Conservation (phyloP, 2,113 vertebrate genomes). For the Zootoca vivipara region DNA sequence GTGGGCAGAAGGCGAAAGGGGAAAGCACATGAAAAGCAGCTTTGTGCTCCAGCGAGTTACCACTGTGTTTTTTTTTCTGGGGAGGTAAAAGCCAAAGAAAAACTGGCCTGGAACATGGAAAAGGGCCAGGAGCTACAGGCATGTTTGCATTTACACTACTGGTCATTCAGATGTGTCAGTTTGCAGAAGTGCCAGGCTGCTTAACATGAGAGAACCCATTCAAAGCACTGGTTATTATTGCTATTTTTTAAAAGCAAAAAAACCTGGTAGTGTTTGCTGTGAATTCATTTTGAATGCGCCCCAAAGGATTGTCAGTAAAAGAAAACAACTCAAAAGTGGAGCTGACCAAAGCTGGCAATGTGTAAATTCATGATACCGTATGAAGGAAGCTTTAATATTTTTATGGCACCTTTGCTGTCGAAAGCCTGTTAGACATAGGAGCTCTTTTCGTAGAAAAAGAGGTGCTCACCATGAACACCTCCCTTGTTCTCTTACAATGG, state of each 20-base stretch:
- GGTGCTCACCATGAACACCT: too few relatives aligned
- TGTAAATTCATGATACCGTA: not conserved
- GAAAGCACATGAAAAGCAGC: slow-evolving; percentile 37
- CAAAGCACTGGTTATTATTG: slow-evolving; percentile 53
- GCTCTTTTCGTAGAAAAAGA: too few relatives aligned
- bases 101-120: not conserved
- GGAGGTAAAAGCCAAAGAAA: slow-evolving; percentile 13
- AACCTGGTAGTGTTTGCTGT: slow-evolving; percentile 41
- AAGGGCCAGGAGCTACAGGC: slow-evolving; percentile 37
- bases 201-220: slow-evolving; percentile 42
- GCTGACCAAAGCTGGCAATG: not conserved
- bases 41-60: slow-evolving; percentile 43
- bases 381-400: too few relatives aligned
- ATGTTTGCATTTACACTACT: slow-evolving; percentile 58
- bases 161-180: slow-evolving; percentile 62
- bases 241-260: slow-evolving; percentile 6
- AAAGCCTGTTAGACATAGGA: not conserved
- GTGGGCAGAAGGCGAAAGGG: slow-evolving; percentile 4
- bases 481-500: too few relatives aligned
- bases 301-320: slow-evolving; percentile 43
- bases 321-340: not conserved
- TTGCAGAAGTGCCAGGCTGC: slow-evolving; percentile 57
- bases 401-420: not conserved
- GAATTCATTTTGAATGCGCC: slow-evolving; percentile 45
- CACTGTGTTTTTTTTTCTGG: slow-evolving; percentile 16